A percentile compares a stretch with the other conserved stretches of the same genome.
Evolutionary conservation across 2,797 vertebrate genomes (phyloP).

Genomic region (Helostoma temminkii): DNA sequence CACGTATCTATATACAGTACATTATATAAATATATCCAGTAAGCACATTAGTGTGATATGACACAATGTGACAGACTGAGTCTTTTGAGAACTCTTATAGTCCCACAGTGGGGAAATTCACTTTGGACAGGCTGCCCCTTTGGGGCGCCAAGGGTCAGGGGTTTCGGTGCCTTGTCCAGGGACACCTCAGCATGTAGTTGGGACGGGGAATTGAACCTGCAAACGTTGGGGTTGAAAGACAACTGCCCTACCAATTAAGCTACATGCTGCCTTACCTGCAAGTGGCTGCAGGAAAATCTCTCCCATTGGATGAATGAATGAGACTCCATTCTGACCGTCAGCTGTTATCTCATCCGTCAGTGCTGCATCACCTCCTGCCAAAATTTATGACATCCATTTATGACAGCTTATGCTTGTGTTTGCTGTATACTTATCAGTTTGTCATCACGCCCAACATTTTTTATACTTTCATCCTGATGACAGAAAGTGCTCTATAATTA

Average conservation of each 20-base stretch:
- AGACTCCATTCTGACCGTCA: conserved; percentile 90
- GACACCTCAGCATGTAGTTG: too few species aligned
- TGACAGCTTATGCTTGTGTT: not conserved
- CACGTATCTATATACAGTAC: too few species aligned
- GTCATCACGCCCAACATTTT: not conserved
- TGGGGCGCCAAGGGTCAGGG: too few species aligned
- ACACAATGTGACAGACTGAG: not conserved
- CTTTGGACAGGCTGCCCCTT: too few species aligned
- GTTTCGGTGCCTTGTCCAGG: too few species aligned
- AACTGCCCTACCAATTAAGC: too few species aligned
- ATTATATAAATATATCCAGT: too few species aligned
- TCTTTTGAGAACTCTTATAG: too few species aligned
- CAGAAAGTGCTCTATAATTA: not conserved
- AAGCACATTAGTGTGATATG: not conserved
- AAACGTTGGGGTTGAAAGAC: too few species aligned
- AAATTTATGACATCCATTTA: not conserved
- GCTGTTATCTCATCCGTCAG: conserved; percentile 87
- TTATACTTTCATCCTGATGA: not conserved
- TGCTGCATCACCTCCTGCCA: conserved; percentile 88
- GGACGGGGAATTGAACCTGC: too few species aligned
- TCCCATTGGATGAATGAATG: conserved; percentile 90
- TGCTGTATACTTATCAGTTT: not conserved
- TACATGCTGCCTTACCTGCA: too few species aligned
- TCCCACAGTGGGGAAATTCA: too few species aligned
- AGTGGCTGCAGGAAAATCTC: conserved; percentile 92